These are phyloP conservation scores for Neopelma chrysocephalum DNA, from an alignment of 2,797 vertebrate genomes.

Conservation along the genomic window DNA sequence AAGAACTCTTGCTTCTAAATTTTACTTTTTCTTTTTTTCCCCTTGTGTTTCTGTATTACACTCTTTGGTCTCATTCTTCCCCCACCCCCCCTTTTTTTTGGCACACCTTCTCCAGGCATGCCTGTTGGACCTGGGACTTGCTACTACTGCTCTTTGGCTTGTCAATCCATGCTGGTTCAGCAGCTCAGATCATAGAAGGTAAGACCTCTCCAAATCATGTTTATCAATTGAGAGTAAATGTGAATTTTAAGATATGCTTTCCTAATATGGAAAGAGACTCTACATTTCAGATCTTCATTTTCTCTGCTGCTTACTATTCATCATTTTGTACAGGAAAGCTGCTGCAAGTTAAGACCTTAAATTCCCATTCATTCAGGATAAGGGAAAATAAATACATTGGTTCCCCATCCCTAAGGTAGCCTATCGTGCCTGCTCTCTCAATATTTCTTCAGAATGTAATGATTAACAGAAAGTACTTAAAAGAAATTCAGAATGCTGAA, in stretches of 20 bases:
- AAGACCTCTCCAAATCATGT: conserved; percentile 26
- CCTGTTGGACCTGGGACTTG: conserved; percentile 47
- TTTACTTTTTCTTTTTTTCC: neutral
- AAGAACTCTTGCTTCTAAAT: conserved; percentile 20
- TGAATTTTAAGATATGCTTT: neutral
- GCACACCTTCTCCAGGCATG: conserved; percentile 51
- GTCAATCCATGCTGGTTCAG: conserved; percentile 23
- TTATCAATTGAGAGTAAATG: neutral
- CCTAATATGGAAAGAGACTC: neutral
- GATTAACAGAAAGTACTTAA: neutral
- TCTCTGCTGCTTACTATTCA: neutral
- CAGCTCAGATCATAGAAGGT: conserved; percentile 74
- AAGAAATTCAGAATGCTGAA: neutral
- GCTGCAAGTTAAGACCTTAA: neutral
- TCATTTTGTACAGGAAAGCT: neutral
- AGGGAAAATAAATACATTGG: neutral
- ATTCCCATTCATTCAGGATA: conserved; percentile 1
- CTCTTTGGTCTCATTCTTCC: neutral
- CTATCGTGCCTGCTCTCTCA: neutral
- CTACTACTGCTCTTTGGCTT: conserved; percentile 38
- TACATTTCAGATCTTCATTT: neutral
- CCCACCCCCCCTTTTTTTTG: neutral
- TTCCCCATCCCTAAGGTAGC: neutral
- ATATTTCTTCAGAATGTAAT: neutral
- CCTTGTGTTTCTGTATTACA: neutral